These are phyloP conservation scores for Prionchulus punctatus DNA, from an alignment of 2,888 invertebrate species.

Conservation along the genomic window DNA sequence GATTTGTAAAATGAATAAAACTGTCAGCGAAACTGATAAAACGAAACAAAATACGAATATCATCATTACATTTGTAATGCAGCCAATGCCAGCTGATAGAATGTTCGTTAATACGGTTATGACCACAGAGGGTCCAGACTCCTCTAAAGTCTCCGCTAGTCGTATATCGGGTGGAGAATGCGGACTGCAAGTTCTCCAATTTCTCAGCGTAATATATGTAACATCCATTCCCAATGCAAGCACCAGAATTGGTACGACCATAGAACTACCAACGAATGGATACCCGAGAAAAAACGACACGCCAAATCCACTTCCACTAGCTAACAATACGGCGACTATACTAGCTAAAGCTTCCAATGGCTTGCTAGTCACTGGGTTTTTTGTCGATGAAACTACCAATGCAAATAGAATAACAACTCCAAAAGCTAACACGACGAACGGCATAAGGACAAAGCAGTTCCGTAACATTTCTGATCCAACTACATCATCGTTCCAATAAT, in stretches of 20 bases:
- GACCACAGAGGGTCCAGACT: background rate
- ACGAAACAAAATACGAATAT: background rate
- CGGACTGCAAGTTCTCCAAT: background rate
- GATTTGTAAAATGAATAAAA: background rate
- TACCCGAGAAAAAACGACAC: background rate
- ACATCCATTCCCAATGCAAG: conserved; percentile 3
- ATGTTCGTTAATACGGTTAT: background rate
- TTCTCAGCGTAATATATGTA: background rate
- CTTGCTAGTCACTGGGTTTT: background rate
- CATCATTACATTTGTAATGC: background rate
- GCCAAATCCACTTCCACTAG: background rate
- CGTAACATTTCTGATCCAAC: background rate
- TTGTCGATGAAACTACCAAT: background rate
- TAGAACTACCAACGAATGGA: background rate
- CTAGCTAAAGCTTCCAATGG: conserved; percentile 7
- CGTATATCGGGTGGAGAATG: background rate
- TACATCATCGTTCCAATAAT: background rate
- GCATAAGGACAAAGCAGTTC: background rate
- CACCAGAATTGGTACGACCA: background rate
- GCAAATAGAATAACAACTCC: background rate
- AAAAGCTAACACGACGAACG: background rate
- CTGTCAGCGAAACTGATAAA: background rate
- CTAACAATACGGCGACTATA: background rate
- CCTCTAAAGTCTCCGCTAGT: background rate
- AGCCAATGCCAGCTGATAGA: background rate